Evolutionary conservation across 2,797 vertebrate species (phyloP), one percentile per base, ranked within the genome.

Genomic region (Poliocrania exsul): DNA sequence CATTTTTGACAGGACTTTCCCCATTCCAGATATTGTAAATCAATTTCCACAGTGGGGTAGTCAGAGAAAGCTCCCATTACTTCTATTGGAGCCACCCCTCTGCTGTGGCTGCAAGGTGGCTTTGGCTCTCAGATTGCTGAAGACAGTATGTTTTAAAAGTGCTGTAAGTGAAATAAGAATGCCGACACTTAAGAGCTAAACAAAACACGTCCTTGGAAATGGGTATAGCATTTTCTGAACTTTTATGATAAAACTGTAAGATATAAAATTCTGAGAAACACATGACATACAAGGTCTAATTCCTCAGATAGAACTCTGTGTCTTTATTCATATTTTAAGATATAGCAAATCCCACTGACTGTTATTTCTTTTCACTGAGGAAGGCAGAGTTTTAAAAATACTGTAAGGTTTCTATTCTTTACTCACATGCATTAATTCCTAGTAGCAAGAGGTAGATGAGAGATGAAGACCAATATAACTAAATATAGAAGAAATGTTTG

Each of bases 261-360:
- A 82, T 51, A 70, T 51, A 87, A 92, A 91, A 81, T 73, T 57
- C 67, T 80, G 64, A 82, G 83, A 73, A 91, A 85, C 37, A 57
- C 19, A 37, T 77, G 56, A 24, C 26, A 70, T 62, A 46, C 16
- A 29, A 64, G 14, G 35, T 70, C 56, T 80, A 60, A 85, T 81
- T 92, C 80, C 66, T 92, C 81, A 90, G 42, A 71, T 7, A 73
- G 78, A 81, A 5, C 19, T 75, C 67, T 4, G 2, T 4, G 10
- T 78, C 26, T 81, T 87, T 67, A 85, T 87, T 81, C 10, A 44
- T 85, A 50, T 74, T 85, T 89, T 50, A 93, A 91, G 57, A 71
- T 33, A 57, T 0, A 85, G 6, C 29, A 89, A 74, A 82, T 91
- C 72, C 53, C 49, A 57, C 23, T 78, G 54, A 19, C 15, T 86